Conservation (phyloP, 1,140 invertebrate species). For the Papilio machaon region DNA sequence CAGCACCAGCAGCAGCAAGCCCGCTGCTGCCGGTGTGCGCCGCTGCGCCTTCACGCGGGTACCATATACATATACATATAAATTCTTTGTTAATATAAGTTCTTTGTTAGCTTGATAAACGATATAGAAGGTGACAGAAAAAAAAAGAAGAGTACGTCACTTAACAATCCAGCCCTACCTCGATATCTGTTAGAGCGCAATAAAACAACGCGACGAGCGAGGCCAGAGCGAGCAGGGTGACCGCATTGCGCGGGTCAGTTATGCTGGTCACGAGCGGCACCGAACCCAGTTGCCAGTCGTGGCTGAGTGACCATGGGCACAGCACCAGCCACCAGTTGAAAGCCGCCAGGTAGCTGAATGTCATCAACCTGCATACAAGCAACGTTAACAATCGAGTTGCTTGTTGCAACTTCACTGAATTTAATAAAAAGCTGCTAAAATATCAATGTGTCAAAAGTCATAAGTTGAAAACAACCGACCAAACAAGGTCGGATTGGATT, state of each 20-base stretch:
- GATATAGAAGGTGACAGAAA: too few species aligned
- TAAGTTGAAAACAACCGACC: too few species aligned
- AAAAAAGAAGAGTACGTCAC: not conserved
- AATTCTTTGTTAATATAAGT: too few species aligned
- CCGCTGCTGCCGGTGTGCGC: conserved; percentile 84
- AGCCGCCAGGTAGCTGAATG: conserved; percentile 90
- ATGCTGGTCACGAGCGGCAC: conserved; percentile 88
- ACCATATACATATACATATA: not conserved
- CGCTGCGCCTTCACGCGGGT: conserved; percentile 66
- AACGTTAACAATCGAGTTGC: not conserved
- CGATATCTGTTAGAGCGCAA: conserved; percentile 85
- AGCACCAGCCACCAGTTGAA: conserved; percentile 91
- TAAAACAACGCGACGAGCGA: conserved; percentile 83
- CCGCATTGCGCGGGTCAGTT: conserved; percentile 87
- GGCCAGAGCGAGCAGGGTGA: conserved; percentile 86
- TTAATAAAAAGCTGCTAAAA: too few species aligned
- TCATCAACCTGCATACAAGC: conserved; percentile 80
- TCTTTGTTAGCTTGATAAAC: too few species aligned
- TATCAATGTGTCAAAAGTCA: too few species aligned
- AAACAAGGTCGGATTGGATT: too few species aligned
- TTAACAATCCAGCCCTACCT: conserved; percentile 77
- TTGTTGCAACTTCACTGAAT: too few species aligned
- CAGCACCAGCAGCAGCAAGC: conserved; percentile 86
- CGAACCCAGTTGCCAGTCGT: conserved; percentile 95
- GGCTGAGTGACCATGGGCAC: conserved; percentile 88